A percentile compares a stretch with the other conserved stretches of the same genome.
Evolutionary conservation across 53 echinoderm and acorn worm genomes (phyloP).

Genomic region (Crossaster papposus): DNA sequence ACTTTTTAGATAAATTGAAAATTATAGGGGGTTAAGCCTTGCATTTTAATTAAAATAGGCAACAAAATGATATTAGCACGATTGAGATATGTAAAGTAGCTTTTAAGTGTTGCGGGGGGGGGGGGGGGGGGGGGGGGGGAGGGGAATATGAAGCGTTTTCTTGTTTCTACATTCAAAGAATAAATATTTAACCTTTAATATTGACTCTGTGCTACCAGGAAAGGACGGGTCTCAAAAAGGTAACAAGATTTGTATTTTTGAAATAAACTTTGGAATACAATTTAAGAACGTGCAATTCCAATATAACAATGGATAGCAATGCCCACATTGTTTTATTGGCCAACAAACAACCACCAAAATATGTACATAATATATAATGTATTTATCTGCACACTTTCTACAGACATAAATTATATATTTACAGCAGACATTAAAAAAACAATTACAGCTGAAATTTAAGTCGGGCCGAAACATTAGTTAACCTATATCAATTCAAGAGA

Average conservation of each 20-base stretch:
- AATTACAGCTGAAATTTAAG: not conserved
- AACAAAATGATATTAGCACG: too few species aligned
- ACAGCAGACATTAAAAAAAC: constrained; percentile 27
- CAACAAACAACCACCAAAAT: constrained; percentile 4
- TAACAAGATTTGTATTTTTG: too few species aligned
- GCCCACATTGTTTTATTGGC: constrained; percentile 10
- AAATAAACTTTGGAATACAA: not conserved
- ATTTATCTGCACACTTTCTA: constrained; percentile 35
- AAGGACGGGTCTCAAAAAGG: too few species aligned
- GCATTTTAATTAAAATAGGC: too few species aligned
- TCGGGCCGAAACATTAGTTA: not conserved
- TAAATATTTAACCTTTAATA: too few species aligned
- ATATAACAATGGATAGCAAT: not conserved
- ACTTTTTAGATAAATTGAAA: too few species aligned
- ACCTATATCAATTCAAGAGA: not conserved
- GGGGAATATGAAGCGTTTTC: too few species aligned
- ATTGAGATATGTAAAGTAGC: too few species aligned
- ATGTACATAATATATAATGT: constrained; percentile 52
- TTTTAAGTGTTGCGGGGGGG: too few species aligned
- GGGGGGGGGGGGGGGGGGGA: too few species aligned
- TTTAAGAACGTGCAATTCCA: not conserved
- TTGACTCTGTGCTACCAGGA: not conserved
- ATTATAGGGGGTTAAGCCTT: too few species aligned
- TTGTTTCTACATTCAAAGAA: too few species aligned
- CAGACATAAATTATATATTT: constrained; percentile 20